These are phyloP conservation scores for Vireo altiloquus DNA, from an alignment of 2,113 vertebrate species.

Conservation along the genomic window DNA sequence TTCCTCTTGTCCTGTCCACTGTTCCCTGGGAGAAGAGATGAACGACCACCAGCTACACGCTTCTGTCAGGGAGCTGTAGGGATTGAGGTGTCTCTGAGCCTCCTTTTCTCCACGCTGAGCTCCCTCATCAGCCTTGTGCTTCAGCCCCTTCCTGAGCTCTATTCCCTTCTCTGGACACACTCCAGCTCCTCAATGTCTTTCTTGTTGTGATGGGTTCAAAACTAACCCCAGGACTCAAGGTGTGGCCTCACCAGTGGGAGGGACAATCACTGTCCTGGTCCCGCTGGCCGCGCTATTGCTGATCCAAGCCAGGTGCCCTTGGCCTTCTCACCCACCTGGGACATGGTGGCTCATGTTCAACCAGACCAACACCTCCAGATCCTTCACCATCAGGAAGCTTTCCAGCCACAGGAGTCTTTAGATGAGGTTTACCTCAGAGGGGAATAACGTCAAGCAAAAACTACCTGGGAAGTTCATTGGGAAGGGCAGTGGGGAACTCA, in stretches of 20 bases:
- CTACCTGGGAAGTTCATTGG: not conserved
- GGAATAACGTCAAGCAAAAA: not conserved
- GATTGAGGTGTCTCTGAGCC: not conserved
- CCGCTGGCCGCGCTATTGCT: not conserved
- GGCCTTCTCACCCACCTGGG: not conserved
- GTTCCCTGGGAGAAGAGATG: not conserved
- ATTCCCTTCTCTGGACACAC: accelerated
- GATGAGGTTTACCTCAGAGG: not conserved
- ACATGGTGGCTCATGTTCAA: accelerated
- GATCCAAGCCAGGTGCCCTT: not conserved
- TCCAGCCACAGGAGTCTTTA: not conserved
- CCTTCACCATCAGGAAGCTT: not conserved
- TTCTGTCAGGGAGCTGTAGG: not conserved
- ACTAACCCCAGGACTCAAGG: accelerated
- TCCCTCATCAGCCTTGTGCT: not conserved
- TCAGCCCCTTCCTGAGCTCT: not conserved
- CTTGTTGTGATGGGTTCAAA: not conserved
- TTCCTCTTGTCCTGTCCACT: not conserved
- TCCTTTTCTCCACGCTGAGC: not conserved
- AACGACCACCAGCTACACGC: accelerated
- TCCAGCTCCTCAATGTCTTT: not conserved
- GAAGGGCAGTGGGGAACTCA: not conserved
- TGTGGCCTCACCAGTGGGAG: not conserved
- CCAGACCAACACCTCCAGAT: not conserved
- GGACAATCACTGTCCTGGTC: not conserved